Conservation (phyloP, 2,113 vertebrate species). For the Bubo bubo region DNA sequence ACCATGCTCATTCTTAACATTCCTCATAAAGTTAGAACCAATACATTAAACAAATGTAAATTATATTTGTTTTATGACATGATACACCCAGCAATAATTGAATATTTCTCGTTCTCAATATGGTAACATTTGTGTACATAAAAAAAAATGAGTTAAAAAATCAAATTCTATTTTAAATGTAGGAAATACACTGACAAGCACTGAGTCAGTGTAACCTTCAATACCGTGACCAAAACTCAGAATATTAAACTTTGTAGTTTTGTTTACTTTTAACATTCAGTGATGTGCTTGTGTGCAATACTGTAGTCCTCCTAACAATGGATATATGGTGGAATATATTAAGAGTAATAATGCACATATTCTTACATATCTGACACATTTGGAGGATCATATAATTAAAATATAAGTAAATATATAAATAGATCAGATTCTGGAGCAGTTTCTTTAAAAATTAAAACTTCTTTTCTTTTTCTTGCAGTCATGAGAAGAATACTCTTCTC, state of each 20-base stretch:
- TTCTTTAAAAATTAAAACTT: background rate
- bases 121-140: background rate
- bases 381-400: background rate
- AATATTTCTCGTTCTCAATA: background rate
- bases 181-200: background rate
- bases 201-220: background rate
- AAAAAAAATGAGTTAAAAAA: background rate
- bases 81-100: background rate
- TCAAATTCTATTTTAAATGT: background rate
- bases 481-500: background rate
- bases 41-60: background rate
- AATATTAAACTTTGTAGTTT: background rate
- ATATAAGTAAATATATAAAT: background rate
- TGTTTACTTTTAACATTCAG: background rate
- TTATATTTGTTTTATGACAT: background rate
- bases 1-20: fast-evolving
- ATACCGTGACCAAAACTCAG: background rate
- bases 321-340: background rate
- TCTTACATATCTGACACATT: background rate
- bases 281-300: background rate
- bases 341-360: background rate
- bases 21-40: background rate
- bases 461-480: background rate
- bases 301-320: background rate
- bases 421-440: background rate